phyloP scores from a whole-genome alignment of 2,797 vertebrate species.

The Apodemus agrarius region DNA sequence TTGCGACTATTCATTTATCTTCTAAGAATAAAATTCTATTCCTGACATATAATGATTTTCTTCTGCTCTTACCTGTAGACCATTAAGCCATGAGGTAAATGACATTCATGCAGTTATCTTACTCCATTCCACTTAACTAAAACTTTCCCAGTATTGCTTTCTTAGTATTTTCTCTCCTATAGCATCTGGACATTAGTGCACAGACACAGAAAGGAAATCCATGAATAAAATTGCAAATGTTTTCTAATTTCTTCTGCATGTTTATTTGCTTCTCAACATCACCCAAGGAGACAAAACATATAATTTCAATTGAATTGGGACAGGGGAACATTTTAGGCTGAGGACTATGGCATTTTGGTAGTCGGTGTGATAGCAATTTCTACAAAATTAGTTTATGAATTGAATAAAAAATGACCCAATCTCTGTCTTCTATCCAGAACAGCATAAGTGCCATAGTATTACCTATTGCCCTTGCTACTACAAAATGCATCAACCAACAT shows the following conservation, averaged over 20 bases:
- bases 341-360: constrained; percentile 42
- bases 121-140: neutral
- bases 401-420: neutral
- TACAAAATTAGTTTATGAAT: constrained; percentile 38
- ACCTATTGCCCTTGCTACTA: neutral
- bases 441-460: neutral
- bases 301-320: constrained; percentile 60
- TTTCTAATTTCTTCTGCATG: constrained; percentile 60
- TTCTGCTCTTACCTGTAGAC: constrained; percentile 26
- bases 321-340: constrained; percentile 15
- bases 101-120: neutral
- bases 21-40: constrained; percentile 69
- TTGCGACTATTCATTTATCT: constrained; percentile 25
- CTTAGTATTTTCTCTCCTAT: constrained; percentile 4
- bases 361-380: neutral
- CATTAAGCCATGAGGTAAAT: neutral
- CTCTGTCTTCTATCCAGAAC: neutral
- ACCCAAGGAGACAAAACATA: constrained; percentile 53
- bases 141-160: neutral
- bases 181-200: neutral
- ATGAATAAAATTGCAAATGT: constrained; percentile 54
- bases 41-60: constrained; percentile 72
- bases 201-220: neutral
- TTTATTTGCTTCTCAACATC: constrained; percentile 56
- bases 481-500: neutral